phyloP scores from a whole-genome alignment of 1,140 invertebrate species.

The Aphaenogaster ashmeadi region DNA sequence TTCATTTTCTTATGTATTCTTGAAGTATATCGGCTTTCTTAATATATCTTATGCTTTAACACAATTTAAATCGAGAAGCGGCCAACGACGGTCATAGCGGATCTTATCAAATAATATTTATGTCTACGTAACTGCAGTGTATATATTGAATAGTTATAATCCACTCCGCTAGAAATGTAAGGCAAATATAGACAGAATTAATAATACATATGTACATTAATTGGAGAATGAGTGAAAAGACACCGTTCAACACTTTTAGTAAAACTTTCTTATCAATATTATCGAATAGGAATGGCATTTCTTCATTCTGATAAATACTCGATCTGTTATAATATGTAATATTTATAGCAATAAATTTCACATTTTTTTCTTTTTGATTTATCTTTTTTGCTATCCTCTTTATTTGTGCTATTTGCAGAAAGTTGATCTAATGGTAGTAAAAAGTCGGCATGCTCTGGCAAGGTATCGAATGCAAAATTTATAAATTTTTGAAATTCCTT shows the following conservation, averaged over 20 bases:
- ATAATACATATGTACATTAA: background rate
- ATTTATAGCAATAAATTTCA: background rate
- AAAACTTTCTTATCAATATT: background rate
- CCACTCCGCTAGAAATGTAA: background rate
- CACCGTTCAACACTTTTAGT: background rate
- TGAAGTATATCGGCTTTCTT: too few species aligned
- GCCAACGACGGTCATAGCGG: too few species aligned
- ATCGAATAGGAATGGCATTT: background rate
- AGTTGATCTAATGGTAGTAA: slow-evolving; percentile 74
- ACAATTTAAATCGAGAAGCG: too few species aligned
- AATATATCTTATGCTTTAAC: too few species aligned
- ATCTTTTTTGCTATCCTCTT: background rate
- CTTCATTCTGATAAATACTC: background rate
- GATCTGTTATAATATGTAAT: background rate
- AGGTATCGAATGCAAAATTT: slow-evolving; percentile 82
- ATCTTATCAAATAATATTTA: too few species aligned
- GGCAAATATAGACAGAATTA: background rate
- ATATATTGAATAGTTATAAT: background rate
- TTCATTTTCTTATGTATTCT: too few species aligned
- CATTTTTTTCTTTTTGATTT: background rate
- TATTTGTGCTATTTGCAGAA: background rate
- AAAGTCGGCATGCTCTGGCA: slow-evolving; percentile 85
- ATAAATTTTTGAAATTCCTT: slow-evolving; percentile 86
- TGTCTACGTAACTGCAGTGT: background rate
- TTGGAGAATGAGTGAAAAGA: background rate